phyloP scores from a whole-genome alignment of 2,797 vertebrate genomes.

The Crenichthys baileyi region DNA sequence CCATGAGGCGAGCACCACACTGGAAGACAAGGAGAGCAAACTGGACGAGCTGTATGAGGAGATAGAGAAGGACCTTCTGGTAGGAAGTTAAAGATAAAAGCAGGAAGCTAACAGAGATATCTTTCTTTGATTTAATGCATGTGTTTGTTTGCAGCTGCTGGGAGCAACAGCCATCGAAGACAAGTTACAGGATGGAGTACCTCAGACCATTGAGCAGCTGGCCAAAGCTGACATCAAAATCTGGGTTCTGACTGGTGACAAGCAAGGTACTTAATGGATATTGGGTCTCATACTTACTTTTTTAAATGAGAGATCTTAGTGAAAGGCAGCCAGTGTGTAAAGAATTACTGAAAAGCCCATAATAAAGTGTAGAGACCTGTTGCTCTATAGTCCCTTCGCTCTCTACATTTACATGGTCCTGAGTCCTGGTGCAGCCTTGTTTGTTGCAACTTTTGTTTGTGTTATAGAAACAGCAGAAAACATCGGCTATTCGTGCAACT shows the following conservation, averaged over 20 bases:
- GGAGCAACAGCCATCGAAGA: conserved; percentile 96
- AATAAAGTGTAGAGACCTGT: neutral
- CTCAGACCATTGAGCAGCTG: conserved; percentile 91
- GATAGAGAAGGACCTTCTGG: conserved; percentile 91
- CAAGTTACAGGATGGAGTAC: conserved; percentile 93
- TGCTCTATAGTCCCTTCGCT: neutral
- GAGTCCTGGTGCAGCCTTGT: too few relatives aligned
- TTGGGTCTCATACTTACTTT: neutral
- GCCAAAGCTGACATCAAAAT: conserved; percentile 92
- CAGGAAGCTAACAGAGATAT: neutral
- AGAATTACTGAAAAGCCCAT: neutral
- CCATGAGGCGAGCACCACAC: conserved; percentile 83
- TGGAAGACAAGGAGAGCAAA: conserved; percentile 85
- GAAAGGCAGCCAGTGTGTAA: neutral
- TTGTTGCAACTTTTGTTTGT: neutral
- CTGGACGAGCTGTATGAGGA: conserved; percentile 89
- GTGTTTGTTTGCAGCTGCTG: conserved; percentile 81
- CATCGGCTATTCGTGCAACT: conserved; percentile 92
- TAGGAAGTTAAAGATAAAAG: conserved; percentile 45
- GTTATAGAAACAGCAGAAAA: conserved; percentile 93
- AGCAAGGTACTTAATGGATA: conserved; percentile 85
- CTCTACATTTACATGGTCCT: neutral
- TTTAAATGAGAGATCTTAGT: neutral
- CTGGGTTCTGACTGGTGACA: conserved; percentile 97
- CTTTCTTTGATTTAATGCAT: neutral